Percentiles rank a stretch among this genome's conserved stretches.
phyloP scores from a whole-genome alignment of 2,797 vertebrate species.

The Triplophysa bombifrons region DNA sequence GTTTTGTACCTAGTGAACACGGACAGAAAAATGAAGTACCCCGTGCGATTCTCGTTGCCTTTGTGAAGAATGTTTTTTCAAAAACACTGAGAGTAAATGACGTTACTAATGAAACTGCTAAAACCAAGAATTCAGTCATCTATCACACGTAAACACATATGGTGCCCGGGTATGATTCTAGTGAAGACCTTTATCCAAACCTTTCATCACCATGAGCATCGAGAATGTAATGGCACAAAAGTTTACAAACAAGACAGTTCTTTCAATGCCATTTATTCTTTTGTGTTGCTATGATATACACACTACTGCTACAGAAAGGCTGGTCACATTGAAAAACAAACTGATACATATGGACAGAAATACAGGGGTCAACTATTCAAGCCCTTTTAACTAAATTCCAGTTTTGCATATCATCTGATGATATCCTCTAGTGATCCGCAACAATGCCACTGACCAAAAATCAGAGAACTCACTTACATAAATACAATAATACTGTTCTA shows the following conservation, averaged over 20 bases:
- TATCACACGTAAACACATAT: neutral
- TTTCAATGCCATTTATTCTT: conserved; percentile 60
- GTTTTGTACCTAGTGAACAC: conserved; percentile 15
- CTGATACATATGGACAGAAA: conserved; percentile 44
- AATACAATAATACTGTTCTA: neutral
- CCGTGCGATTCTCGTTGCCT: neutral
- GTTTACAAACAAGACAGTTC: conserved; percentile 5
- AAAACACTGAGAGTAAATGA: conserved; percentile 7
- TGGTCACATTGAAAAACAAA: conserved; percentile 46
- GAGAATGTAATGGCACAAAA: neutral
- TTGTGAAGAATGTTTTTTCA: neutral
- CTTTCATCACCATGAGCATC: neutral
- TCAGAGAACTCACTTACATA: conserved; percentile 3
- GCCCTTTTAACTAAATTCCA: conserved; percentile 41
- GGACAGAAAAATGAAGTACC: neutral
- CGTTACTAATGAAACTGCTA: neutral
- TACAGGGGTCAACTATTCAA: conserved; percentile 46
- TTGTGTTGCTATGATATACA: conserved; percentile 65
- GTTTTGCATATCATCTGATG: neutral
- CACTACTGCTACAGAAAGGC: conserved; percentile 52
- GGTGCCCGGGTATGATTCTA: neutral
- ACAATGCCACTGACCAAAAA: neutral
- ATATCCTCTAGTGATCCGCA: conserved; percentile 11
- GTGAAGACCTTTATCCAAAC: neutral
- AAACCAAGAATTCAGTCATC: neutral